These are phyloP conservation scores for Tolypeutes matacus DNA, from an alignment of 2,797 vertebrate genomes.

Conservation along the genomic window DNA sequence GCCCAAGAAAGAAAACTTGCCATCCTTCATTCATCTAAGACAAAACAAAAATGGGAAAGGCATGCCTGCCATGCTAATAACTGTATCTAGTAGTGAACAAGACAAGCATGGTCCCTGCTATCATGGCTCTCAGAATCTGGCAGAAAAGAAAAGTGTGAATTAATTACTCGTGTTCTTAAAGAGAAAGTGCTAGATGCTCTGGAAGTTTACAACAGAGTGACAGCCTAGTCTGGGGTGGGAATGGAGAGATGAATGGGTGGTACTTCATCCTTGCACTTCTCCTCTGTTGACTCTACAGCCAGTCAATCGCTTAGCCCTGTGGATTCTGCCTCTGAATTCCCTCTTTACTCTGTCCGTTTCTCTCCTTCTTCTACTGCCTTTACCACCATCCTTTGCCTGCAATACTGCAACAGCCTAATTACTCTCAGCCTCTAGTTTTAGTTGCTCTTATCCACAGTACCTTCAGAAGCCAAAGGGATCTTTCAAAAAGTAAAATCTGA, in stretches of 20 bases:
- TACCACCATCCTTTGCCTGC: not conserved
- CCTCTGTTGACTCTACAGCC: not conserved
- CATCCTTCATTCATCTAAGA: not conserved
- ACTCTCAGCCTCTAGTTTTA: not conserved
- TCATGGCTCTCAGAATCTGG: not conserved
- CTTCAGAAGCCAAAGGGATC: not conserved
- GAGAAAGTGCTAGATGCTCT: not conserved
- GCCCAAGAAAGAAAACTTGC: not conserved
- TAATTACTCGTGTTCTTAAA: not conserved
- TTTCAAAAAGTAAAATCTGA: not conserved
- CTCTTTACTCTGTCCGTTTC: not conserved
- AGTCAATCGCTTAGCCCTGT: not conserved
- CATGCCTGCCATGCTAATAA: not conserved
- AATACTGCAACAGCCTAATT: not conserved
- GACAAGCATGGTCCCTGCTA: not conserved
- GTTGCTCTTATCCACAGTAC: not conserved
- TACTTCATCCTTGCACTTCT: not conserved
- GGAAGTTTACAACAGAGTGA: not conserved
- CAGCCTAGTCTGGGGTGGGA: not conserved
- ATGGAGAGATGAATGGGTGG: not conserved
- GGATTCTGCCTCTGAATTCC: not conserved
- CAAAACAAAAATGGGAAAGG: not conserved
- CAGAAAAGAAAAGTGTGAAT: not conserved
- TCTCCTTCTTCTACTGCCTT: not conserved
- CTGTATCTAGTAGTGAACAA: not conserved